phyloP scores from a whole-genome alignment of 2,797 vertebrate species.

The Peromyscus eremicus region DNA sequence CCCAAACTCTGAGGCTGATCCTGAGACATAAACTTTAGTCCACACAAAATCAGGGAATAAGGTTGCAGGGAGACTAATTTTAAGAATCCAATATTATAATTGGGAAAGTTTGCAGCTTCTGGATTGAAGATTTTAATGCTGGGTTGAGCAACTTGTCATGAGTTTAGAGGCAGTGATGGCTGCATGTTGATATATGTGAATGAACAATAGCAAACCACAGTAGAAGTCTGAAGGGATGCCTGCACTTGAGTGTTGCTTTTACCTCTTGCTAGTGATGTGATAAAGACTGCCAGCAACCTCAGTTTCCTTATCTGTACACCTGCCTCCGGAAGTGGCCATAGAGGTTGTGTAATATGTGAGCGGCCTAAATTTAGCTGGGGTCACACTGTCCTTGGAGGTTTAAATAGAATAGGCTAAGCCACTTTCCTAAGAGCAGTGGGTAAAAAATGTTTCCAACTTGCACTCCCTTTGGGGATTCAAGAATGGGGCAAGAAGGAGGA shows the following conservation, averaged over 20 bases:
- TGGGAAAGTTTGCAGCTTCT: background rate
- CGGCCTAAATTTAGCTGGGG: slow-evolving; percentile 70
- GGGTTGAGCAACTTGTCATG: background rate
- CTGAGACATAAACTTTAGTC: background rate
- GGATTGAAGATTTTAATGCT: background rate
- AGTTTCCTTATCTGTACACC: slow-evolving; percentile 64
- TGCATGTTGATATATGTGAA: background rate
- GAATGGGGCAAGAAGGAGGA: background rate
- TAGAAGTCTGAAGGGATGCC: background rate
- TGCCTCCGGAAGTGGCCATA: slow-evolving; percentile 30
- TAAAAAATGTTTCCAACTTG: slow-evolving; percentile 31
- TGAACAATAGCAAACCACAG: background rate
- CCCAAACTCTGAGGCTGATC: background rate
- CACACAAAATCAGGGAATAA: background rate
- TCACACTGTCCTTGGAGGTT: slow-evolving; percentile 65
- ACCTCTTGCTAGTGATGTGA: background rate
- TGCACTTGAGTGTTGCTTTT: background rate
- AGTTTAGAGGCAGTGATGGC: background rate
- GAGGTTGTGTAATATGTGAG: slow-evolving; percentile 29
- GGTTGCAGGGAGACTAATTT: background rate
- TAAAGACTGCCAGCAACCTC: background rate
- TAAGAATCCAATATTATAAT: background rate
- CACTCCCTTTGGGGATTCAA: background rate
- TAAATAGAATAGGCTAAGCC: slow-evolving; percentile 65
- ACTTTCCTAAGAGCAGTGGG: slow-evolving; percentile 15